Evolutionary conservation across 2,888 invertebrate genomes (phyloP).

Genomic region (Pandemis corylana): DNA sequence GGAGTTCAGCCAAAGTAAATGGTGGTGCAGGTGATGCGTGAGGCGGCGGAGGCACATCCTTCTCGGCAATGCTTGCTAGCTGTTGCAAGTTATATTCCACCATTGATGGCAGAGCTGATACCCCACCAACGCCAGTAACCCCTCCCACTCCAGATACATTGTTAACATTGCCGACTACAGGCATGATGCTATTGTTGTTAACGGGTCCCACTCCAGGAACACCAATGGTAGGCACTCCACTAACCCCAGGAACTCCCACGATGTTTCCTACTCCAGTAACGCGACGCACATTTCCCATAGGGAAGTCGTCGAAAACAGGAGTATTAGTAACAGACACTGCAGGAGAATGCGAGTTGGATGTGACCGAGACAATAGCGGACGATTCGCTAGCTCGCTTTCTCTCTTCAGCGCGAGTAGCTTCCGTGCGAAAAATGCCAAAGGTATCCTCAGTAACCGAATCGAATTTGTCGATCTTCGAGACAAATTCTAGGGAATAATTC

Average conservation of each 20-base stretch:
- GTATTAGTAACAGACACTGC: constrained; percentile 86
- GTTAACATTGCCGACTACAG: constrained; percentile 69
- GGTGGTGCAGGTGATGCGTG: constrained; percentile 86
- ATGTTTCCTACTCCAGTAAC: constrained; percentile 67
- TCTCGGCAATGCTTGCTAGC: constrained; percentile 92
- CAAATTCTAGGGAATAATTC: constrained; percentile 92
- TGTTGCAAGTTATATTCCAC: constrained; percentile 95
- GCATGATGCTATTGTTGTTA: constrained; percentile 66
- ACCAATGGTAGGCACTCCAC: constrained; percentile 56
- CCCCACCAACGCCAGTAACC: constrained; percentile 65
- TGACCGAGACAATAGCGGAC: constrained; percentile 72
- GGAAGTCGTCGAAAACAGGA: constrained; percentile 91
- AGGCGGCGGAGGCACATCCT: constrained; percentile 83
- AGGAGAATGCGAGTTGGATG: constrained; percentile 77
- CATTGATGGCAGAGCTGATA: constrained; percentile 86
- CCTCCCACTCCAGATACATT: constrained; percentile 66
- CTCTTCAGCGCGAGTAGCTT: constrained; percentile 85
- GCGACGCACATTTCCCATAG: constrained; percentile 81
- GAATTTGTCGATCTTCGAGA: constrained; percentile 91
- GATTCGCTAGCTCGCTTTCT: constrained; percentile 80
- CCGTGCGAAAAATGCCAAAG: constrained; percentile 90
- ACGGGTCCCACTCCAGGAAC: constrained; percentile 55
- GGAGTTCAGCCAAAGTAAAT: constrained; percentile 91
- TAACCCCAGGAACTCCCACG: constrained; percentile 64
- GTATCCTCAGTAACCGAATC: constrained; percentile 89